A percentile compares a stretch with the other conserved stretches of the same genome.
Conservation (phyloP, 2,888 invertebrate genomes). For the Parnassius mnemosyne region DNA sequence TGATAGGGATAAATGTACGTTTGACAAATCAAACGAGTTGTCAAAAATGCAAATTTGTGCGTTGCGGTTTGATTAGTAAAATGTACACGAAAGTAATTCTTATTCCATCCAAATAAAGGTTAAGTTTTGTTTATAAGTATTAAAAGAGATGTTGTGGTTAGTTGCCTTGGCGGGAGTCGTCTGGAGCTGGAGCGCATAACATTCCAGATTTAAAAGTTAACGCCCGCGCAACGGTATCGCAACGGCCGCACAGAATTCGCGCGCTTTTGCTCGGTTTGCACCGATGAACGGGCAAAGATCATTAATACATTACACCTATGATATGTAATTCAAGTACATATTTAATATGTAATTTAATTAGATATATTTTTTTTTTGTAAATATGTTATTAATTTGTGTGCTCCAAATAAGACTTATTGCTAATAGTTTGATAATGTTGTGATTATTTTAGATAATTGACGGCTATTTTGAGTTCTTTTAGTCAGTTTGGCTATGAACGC, state of each 20-base stretch:
- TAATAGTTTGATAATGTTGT: too few relatives aligned
- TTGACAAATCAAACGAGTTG: slow-evolving; percentile 23
- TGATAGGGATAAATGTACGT: slow-evolving; percentile 2
- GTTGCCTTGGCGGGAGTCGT: slow-evolving; percentile 41
- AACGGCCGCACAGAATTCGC: slow-evolving; percentile 55
- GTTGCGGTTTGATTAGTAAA: slow-evolving; percentile 2
- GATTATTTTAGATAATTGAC: too few relatives aligned
- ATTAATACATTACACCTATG: background rate
- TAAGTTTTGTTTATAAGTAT: slow-evolving; percentile 21
- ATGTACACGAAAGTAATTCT: slow-evolving; percentile 5
- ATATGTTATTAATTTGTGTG: too few relatives aligned
- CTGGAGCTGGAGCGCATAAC: slow-evolving; percentile 37
- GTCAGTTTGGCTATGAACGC: too few relatives aligned
- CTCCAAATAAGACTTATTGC: too few relatives aligned
- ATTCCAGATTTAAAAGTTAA: slow-evolving; percentile 62
- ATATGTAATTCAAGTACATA: background rate
- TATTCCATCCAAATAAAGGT: slow-evolving; percentile 1
- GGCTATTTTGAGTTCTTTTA: too few relatives aligned
- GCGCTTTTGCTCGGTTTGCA: slow-evolving; percentile 45
- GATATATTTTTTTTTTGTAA: too few relatives aligned
- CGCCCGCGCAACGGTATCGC: slow-evolving; percentile 59
- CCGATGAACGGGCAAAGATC: background rate
- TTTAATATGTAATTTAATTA: too few relatives aligned
- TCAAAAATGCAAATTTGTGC: slow-evolving; percentile 19
- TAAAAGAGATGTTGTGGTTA: slow-evolving; percentile 26